Conservation (phyloP, 1,140 invertebrate species). For the Archivesica marissinica region DNA sequence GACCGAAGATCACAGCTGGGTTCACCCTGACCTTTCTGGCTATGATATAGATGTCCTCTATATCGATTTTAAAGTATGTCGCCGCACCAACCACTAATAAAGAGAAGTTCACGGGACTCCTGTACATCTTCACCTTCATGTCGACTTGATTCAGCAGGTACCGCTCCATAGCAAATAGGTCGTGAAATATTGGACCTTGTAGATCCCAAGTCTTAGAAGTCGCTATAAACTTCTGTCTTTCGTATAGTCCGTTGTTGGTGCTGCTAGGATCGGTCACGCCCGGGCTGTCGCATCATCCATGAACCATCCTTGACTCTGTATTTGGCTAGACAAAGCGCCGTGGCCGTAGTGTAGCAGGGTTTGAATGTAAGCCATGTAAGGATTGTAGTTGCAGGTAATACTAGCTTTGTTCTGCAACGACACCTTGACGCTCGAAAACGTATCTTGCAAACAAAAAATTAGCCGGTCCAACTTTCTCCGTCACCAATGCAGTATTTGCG, state of each 20-base stretch:
- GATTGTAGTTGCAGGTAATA: conserved; percentile 45
- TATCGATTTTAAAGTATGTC: conserved; percentile 11
- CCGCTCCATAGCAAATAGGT: conserved; percentile 48
- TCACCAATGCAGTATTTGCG: not conserved
- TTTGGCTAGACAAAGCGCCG: conserved; percentile 43
- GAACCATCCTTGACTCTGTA: conserved; percentile 21
- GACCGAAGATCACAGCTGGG: conserved; percentile 12
- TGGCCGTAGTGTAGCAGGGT: conserved; percentile 48
- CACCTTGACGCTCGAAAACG: conserved; percentile 59
- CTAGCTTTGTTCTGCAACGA: conserved; percentile 43
- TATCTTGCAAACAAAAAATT: conserved; percentile 52
- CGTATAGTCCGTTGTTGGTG: conserved; percentile 2
- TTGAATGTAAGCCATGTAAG: conserved; percentile 48
- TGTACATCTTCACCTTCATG: conserved; percentile 47
- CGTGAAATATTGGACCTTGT: conserved; percentile 54
- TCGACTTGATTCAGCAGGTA: conserved; percentile 54
- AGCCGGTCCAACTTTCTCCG: conserved; percentile 48
- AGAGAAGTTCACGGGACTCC: conserved; percentile 12
- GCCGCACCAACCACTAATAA: not conserved
- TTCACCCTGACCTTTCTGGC: conserved; percentile 28
- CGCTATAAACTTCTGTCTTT: conserved; percentile 10
- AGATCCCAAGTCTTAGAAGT: conserved; percentile 26
- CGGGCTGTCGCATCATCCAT: conserved; percentile 35
- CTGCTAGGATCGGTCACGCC: conserved; percentile 20
- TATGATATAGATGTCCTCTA: conserved; percentile 33